These are phyloP conservation scores for Congeria kusceri DNA, from an alignment of 2,888 invertebrate genomes.

Conservation along the genomic window DNA sequence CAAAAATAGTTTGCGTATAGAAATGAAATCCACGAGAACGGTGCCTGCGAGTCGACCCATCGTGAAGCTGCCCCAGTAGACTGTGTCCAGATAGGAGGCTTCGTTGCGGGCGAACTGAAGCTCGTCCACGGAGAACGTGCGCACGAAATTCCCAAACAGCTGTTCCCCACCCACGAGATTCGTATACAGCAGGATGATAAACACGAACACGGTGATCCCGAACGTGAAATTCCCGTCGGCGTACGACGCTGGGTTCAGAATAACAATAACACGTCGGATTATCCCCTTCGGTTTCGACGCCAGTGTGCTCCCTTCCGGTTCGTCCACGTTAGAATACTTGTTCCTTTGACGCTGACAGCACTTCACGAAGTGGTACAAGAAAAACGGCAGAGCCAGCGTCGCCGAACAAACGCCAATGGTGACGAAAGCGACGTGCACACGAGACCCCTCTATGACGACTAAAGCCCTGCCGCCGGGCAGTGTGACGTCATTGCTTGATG, in stretches of 20 bases:
- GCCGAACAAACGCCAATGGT: conserved; percentile 44
- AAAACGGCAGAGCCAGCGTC: conserved; percentile 46
- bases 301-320: not conserved
- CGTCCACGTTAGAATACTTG: conserved; percentile 11
- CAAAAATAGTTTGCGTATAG: conserved; percentile 48
- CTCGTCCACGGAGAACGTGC: conserved; percentile 60
- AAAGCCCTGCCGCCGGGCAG: not conserved
- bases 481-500: not conserved
- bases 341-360: conserved; percentile 4
- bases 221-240: conserved; percentile 36
- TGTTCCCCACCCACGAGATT: conserved; percentile 58
- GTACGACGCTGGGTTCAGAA: conserved; percentile 54
- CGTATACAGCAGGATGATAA: conserved; percentile 36
- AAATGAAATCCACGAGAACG: conserved; percentile 46
- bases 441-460: conserved; percentile 44
- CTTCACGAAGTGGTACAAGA: conserved; percentile 43
- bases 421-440: conserved; percentile 58
- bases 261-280: not conserved
- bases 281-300: not conserved
- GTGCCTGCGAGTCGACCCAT: conserved; percentile 53
- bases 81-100: conserved; percentile 61
- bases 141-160: conserved; percentile 58
- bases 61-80: conserved; percentile 64
- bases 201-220: conserved; percentile 49
- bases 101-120: conserved; percentile 57